Percentiles rank a stretch among this genome's conserved stretches.
These are phyloP conservation scores for Orientallactaga bullata DNA, from an alignment of 2,113 vertebrate species.

Conservation along the genomic window DNA sequence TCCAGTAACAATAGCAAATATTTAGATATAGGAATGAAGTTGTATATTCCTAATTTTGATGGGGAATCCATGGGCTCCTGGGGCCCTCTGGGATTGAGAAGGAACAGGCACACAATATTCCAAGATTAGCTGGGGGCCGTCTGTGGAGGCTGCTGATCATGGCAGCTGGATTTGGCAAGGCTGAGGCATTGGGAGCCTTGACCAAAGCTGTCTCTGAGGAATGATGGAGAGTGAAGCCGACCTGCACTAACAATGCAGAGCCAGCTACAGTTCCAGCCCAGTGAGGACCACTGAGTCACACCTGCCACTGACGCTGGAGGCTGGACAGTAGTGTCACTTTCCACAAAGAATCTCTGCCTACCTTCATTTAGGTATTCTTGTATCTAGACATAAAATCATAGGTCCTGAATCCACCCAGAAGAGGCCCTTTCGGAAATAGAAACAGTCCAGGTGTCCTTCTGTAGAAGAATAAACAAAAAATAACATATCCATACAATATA, in stretches of 20 bases:
- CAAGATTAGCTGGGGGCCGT: not conserved
- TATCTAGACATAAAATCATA: not conserved
- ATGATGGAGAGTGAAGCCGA: not conserved
- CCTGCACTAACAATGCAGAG: not conserved
- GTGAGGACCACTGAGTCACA: not conserved
- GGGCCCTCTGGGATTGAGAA: not conserved
- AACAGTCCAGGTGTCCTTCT: not conserved
- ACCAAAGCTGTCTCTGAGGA: not conserved
- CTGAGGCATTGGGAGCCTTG: not conserved
- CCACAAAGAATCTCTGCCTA: not conserved
- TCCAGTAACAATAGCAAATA: constrained; percentile 27
- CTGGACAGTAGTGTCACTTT: not conserved
- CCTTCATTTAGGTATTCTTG: not conserved
- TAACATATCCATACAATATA: not conserved
- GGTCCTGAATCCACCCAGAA: not conserved
- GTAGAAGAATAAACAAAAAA: not conserved
- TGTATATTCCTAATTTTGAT: not conserved
- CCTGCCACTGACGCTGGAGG: not conserved
- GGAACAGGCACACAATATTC: no score
- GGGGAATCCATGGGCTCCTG: not conserved
- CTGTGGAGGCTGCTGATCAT: not conserved
- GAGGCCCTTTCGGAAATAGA: not conserved
- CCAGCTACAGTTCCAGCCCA: not conserved
- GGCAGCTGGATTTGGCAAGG: not conserved
- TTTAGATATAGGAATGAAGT: constrained; percentile 17